Percentiles rank a stretch among this genome's conserved stretches.
These are phyloP conservation scores for Intellagama lesueurii DNA, from an alignment of 2,797 vertebrate genomes.

Conservation along the genomic window DNA sequence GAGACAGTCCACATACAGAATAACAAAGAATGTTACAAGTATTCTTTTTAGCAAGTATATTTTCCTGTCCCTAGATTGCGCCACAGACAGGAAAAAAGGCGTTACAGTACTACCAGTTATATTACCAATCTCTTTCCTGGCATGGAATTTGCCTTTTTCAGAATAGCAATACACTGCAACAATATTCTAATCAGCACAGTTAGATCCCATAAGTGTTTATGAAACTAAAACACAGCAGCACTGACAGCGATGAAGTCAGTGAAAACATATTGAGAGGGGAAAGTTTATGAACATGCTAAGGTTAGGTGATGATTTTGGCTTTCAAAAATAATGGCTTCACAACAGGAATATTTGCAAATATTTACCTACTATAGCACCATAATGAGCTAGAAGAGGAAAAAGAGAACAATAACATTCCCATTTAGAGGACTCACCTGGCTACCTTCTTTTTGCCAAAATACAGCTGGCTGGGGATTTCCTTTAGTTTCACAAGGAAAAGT, in stretches of 20 bases:
- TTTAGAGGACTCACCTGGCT: conserved; percentile 88
- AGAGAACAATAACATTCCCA: neutral
- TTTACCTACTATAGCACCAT: neutral
- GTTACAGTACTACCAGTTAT: neutral
- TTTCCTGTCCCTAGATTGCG: neutral
- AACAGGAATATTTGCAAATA: neutral
- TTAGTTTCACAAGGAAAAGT: conserved; percentile 98
- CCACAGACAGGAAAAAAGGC: neutral
- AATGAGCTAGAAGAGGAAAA: neutral
- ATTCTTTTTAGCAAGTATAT: neutral
- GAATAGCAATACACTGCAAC: neutral
- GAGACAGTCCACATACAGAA: too few species aligned
- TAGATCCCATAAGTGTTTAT: neutral
- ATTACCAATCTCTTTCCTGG: neutral
- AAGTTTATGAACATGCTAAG: conserved; percentile 31
- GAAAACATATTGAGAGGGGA: conserved; percentile 59
- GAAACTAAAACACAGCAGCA: neutral
- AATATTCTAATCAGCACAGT: neutral
- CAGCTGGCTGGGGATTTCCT: conserved; percentile 97
- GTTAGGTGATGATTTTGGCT: neutral
- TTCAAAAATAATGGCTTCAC: neutral
- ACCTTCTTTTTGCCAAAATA: conserved; percentile 99
- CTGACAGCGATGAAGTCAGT: conserved; percentile 62
- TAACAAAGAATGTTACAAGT: too few species aligned
- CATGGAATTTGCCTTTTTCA: neutral